Evolutionary conservation across 2,797 vertebrate genomes (phyloP), one percentile per base, ranked within the genome.

Genomic region (Acipenser ruthenus): DNA sequence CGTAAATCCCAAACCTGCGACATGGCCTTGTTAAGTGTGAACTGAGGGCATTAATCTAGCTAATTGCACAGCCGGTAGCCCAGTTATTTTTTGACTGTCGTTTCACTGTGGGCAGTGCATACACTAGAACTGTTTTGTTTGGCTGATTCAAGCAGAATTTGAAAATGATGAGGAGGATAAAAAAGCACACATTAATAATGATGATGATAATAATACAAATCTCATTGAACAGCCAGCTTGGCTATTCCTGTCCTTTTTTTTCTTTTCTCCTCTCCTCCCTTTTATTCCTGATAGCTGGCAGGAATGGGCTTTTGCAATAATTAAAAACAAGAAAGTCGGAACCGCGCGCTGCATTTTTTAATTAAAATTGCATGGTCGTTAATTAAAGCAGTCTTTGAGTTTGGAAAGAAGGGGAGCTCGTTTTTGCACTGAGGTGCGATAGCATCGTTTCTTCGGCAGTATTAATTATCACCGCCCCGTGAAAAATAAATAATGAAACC

Each of bases 1-100:
- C 63, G 67, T 67, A 75, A 66, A 10, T 68, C 70, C 67, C 6
- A 58, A 49, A 68, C 74, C 80, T 80, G 80, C 77, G 71, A n/a
- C 6, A 55, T 55, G 59, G 70, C 71, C 65, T 74, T 71, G 68
- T 73, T 83, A 75, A 72, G 72, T 68, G 78, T 61, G 68, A 65
- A 80, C 73, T 69, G 69, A 67, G 70, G 55, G 78, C 78, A 82
- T 86, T 80, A 75, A 79, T 85, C 81, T 82, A 77, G 71, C 83
- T 85, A 84, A 84, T 86, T 84, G 72, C 78, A 72, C 23, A 37
- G 23, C 4, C 23, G 23, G 23, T 2, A 37, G 23, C 23, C 4
- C 23, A 37, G 23, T 37, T 37, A 37, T 37, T 37, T 37, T 37
- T 37, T 37, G 23, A 37, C 23, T 37, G 23, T 78, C 70, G 77